phyloP scores from a whole-genome alignment of 2,888 invertebrate genomes.

The Callosobruchus maculatus region DNA sequence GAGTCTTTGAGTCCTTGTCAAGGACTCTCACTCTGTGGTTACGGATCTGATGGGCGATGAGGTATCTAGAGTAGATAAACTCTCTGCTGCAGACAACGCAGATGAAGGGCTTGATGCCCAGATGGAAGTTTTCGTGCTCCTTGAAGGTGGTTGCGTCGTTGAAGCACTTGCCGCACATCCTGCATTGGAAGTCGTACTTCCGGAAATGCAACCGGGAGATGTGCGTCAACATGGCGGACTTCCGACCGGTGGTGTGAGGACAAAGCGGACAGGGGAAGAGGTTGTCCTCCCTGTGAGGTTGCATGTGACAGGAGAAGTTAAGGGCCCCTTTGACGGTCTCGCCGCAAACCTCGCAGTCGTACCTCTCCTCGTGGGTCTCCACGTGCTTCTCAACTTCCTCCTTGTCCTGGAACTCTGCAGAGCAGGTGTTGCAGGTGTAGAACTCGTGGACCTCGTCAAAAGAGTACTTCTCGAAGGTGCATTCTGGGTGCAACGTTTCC shows the following conservation, averaged over 20 bases:
- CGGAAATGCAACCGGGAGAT: conserved; percentile 29
- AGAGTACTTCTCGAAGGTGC: conserved; percentile 14
- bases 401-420: conserved; percentile 29
- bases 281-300: conserved; percentile 34
- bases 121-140: conserved; percentile 48
- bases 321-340: conserved; percentile 34
- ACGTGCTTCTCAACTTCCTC: conserved; percentile 33
- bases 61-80: conserved; percentile 40
- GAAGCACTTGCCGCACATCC: conserved; percentile 52
- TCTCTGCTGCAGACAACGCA: conserved; percentile 49
- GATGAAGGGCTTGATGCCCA: conserved; percentile 42
- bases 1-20: conserved; percentile 46
- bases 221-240: conserved; percentile 31
- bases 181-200: conserved; percentile 48
- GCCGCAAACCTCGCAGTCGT: conserved; percentile 40
- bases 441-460: conserved; percentile 27
- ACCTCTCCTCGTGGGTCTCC: conserved; percentile 32
- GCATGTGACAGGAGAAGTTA: conserved; percentile 36
- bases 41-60: conserved; percentile 35
- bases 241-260: conserved; percentile 26
- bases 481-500: conserved; percentile 13
- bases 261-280: conserved; percentile 35
- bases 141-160: conserved; percentile 48
- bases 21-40: conserved; percentile 40
- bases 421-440: conserved; percentile 35